These are phyloP conservation scores for Mya arenaria DNA, from an alignment of 1,140 invertebrate genomes.

Conservation along the genomic window DNA sequence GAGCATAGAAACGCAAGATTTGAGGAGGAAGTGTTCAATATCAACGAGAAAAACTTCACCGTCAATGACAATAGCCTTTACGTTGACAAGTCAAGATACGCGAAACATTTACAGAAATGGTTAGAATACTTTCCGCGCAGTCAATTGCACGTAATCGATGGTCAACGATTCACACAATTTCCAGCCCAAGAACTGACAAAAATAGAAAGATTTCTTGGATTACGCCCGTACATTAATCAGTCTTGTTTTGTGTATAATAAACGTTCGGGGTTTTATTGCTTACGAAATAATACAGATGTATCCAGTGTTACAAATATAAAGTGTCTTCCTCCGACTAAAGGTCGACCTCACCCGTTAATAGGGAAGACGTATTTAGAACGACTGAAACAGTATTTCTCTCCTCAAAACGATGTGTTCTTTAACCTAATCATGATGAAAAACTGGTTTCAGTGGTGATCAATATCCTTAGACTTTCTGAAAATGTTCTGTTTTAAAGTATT, in stretches of 20 bases:
- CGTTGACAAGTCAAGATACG: slow-evolving; percentile 9
- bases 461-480: too few species aligned
- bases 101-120: not conserved
- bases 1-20: not conserved
- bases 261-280: not conserved
- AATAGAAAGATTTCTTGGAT: not conserved
- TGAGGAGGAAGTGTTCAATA: not conserved
- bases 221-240: not conserved
- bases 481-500: too few species aligned
- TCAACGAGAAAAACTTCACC: not conserved
- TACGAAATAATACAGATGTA: not conserved
- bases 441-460: too few species aligned
- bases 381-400: not conserved
- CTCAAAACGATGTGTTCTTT: not conserved
- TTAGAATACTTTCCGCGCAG: not conserved
- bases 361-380: not conserved
- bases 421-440: too few species aligned
- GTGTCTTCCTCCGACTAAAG: not conserved
- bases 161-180: not conserved
- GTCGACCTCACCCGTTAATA: not conserved
- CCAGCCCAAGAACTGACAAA: not conserved
- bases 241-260: not conserved
- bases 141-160: not conserved
- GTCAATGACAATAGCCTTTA: not conserved
- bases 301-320: not conserved